Percentiles rank a stretch among this genome's conserved stretches.
Evolutionary conservation across 2,888 invertebrate species (phyloP).

Genomic region (Sarcophaga variegata): DNA sequence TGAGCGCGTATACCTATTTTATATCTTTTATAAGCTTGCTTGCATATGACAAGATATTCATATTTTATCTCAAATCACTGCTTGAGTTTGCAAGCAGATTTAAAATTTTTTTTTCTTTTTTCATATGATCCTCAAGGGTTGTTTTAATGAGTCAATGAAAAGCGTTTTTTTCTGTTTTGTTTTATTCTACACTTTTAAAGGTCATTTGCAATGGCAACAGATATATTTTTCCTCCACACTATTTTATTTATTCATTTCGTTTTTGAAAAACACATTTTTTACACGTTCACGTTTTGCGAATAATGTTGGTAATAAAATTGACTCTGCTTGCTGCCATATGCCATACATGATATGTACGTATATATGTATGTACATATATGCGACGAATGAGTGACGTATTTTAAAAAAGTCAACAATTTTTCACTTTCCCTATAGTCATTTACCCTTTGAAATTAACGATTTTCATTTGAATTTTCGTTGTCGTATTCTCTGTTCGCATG

Average conservation of each 20-base stretch:
- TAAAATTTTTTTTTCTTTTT: not conserved
- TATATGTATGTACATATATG: not conserved
- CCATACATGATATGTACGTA: not conserved
- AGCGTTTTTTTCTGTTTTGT: not conserved
- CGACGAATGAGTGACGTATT: not conserved
- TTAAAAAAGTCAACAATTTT: not conserved
- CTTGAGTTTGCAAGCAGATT: not conserved
- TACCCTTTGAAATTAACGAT: not conserved
- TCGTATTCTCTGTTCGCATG: too few species aligned
- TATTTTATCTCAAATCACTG: not conserved
- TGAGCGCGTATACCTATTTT: too few species aligned
- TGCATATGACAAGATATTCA: too few species aligned
- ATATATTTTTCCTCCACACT: not conserved
- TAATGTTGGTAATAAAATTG: not conserved
- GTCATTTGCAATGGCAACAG: slow-evolving; percentile 50
- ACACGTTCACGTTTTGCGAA: not conserved
- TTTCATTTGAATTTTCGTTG: not conserved
- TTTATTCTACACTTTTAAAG: slow-evolving; percentile 54
- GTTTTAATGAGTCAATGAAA: slow-evolving; percentile 34
- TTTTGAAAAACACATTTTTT: not conserved
- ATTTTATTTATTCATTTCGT: not conserved
- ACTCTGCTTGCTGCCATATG: not conserved
- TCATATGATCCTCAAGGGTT: slow-evolving; percentile 36
- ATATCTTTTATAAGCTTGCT: too few species aligned
- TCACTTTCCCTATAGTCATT: not conserved